Evolutionary conservation across 2,113 vertebrate species (phyloP).

Genomic region (Phasianus colchicus): DNA sequence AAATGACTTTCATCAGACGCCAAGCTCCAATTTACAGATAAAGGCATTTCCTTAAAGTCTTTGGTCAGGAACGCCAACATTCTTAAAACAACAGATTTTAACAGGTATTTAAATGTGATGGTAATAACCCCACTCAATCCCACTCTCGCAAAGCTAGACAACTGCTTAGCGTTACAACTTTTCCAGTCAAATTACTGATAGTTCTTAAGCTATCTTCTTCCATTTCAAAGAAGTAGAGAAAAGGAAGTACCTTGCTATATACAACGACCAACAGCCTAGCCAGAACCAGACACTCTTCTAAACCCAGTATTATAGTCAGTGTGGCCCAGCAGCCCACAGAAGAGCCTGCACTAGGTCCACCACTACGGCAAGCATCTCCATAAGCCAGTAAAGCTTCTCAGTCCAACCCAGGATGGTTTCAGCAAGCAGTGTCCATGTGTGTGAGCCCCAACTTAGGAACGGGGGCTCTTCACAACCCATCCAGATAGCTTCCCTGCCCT

Average conservation of each 20-base stretch:
- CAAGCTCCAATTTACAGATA: not conserved
- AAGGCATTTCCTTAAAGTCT: not conserved
- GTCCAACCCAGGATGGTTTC: not conserved
- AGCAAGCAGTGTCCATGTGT: not conserved
- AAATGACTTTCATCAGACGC: not conserved
- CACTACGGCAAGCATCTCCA: not conserved
- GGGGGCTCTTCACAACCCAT: not conserved
- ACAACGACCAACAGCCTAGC: not conserved
- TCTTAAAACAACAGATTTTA: not conserved
- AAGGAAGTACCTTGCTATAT: not conserved
- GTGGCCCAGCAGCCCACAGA: not conserved
- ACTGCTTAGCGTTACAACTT: too few species aligned
- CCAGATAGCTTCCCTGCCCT: fast-evolving
- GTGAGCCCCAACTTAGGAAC: not conserved
- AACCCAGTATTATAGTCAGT: not conserved
- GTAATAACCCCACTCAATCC: not conserved
- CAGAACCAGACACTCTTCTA: not conserved
- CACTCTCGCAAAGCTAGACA: not conserved
- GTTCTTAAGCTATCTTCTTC: not conserved
- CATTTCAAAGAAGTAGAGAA: not conserved
- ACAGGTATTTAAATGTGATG: not conserved
- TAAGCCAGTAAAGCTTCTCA: not conserved
- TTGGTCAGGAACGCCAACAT: not conserved
- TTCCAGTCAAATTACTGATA: not conserved
- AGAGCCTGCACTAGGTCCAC: not conserved